These are phyloP conservation scores for Hartigia nigra DNA, from an alignment of 2,888 invertebrate species.

Conservation along the genomic window DNA sequence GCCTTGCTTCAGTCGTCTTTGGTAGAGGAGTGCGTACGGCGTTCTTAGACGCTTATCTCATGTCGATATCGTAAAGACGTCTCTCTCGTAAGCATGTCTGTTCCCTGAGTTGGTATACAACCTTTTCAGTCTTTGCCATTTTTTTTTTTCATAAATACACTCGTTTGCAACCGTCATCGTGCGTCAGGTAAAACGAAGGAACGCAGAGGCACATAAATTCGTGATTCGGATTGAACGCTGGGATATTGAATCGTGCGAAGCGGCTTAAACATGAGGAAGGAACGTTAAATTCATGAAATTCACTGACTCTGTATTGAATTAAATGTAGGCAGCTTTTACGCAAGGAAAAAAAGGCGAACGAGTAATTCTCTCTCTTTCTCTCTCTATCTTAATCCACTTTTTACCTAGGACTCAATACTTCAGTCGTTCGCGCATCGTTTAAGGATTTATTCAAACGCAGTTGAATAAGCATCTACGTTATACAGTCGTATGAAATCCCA, in stretches of 20 bases:
- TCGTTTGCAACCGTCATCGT: constrained; percentile 41
- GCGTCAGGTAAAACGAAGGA: constrained; percentile 36
- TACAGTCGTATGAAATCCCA: not conserved
- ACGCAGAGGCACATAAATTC: not conserved
- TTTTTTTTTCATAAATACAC: constrained; percentile 26
- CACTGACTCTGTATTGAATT: not conserved
- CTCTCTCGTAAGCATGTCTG: constrained; percentile 50
- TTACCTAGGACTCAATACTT: not conserved
- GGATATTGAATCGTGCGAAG: not conserved
- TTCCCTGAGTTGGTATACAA: constrained; percentile 61
- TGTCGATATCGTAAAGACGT: constrained; percentile 33
- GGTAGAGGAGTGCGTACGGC: constrained; percentile 51
- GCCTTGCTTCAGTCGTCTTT: constrained; percentile 59
- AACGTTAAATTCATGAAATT: not conserved
- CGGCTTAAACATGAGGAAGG: not conserved
- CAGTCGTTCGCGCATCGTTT: not conserved
- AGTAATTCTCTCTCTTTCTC: not conserved
- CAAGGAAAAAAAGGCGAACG: not conserved
- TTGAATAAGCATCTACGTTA: not conserved
- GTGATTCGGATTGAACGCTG: not conserved
- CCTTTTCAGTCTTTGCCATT: constrained; percentile 60
- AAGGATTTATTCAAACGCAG: not conserved
- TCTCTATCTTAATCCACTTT: not conserved
- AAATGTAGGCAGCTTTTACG: not conserved
- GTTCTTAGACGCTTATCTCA: constrained; percentile 36